Evolutionary conservation across 64 coral and sea anemone genomes (phyloP).

Genomic region (Anthopleura sola): DNA sequence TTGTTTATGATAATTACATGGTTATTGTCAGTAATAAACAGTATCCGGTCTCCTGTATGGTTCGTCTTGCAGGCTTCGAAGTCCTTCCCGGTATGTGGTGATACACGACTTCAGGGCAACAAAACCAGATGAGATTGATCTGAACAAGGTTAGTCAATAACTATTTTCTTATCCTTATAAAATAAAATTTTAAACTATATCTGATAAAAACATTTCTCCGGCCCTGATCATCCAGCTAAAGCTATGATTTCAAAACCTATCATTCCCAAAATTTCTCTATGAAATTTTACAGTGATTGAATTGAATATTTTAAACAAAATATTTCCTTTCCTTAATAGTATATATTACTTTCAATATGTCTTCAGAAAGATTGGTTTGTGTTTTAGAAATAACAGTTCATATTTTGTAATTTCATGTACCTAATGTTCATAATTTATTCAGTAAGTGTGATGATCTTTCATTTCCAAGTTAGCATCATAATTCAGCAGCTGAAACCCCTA

Average conservation of each 20-base stretch:
- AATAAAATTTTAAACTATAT: background rate
- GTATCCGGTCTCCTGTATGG: background rate
- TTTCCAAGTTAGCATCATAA: background rate
- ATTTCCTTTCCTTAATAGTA: background rate
- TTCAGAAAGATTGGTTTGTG: background rate
- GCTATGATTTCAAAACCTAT: too few species aligned
- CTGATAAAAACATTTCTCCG: background rate
- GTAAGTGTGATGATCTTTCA: background rate
- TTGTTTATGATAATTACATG: background rate
- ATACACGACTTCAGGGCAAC: slow-evolving; percentile 42
- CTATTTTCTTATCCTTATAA: background rate
- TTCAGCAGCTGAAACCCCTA: background rate
- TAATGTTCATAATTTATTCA: background rate
- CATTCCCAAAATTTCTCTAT: too few species aligned
- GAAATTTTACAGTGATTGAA: too few species aligned
- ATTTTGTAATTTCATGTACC: background rate
- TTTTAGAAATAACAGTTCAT: background rate
- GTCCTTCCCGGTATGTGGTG: slow-evolving; percentile 43
- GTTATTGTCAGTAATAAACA: background rate
- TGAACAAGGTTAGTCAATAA: slow-evolving; percentile 32
- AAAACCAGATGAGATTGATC: slow-evolving; percentile 45
- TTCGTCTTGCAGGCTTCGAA: slow-evolving; percentile 4
- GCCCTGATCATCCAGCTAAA: too few species aligned
- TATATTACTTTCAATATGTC: background rate
- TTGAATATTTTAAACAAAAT: background rate